Evolutionary conservation across 2,888 invertebrate genomes (phyloP).

Genomic region (Agrochola circellaris): DNA sequence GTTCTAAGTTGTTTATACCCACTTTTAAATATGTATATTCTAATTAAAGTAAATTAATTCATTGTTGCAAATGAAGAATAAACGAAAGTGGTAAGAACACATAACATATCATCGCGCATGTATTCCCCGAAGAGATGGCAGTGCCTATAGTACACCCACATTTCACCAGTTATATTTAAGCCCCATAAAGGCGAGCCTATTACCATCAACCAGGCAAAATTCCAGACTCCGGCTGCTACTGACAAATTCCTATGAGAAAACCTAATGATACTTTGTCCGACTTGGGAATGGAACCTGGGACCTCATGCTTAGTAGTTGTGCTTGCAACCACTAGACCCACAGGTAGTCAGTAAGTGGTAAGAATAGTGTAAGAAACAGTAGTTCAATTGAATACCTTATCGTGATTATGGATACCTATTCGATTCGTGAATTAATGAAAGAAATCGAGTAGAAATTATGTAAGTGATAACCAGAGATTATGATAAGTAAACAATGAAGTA

Average conservation of each 20-base stretch:
- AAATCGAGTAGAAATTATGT: conserved; percentile 31
- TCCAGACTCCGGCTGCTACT: neutral
- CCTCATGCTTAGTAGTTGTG: neutral
- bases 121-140: neutral
- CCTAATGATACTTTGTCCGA: neutral
- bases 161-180: neutral
- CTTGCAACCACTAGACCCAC: neutral
- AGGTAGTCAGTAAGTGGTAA: neutral
- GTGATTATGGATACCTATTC: conserved; percentile 4
- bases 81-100: neutral
- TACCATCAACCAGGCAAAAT: neutral
- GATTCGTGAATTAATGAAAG: conserved; percentile 20
- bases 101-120: neutral
- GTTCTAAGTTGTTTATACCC: too few species aligned
- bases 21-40: too few species aligned
- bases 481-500: conserved; percentile 4
- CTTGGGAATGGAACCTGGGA: neutral
- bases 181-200: neutral
- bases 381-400: neutral
- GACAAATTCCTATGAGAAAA: neutral
- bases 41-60: too few species aligned
- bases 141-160: neutral
- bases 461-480: conserved; percentile 13
- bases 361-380: neutral
- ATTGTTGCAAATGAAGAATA: too few species aligned